These are phyloP conservation scores for Camponotus pennsylvanicus DNA, from an alignment of 1,140 invertebrate species.

Conservation along the genomic window DNA sequence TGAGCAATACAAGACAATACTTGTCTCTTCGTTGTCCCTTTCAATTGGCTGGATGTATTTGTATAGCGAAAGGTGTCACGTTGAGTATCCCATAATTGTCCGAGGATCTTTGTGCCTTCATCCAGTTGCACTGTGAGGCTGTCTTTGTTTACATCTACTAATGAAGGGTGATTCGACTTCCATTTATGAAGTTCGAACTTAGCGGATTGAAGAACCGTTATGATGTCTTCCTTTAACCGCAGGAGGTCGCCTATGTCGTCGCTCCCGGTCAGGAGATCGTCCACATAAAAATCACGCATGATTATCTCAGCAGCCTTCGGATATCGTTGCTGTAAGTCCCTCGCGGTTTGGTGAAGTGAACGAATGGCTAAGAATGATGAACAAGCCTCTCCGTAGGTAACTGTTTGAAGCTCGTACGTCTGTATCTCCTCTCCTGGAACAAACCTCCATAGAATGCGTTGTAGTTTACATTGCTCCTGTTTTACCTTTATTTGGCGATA, in stretches of 20 bases:
- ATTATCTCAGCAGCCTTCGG: conserved; percentile 74
- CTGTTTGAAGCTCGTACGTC: conserved; percentile 73
- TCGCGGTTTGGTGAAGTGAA: conserved; percentile 74
- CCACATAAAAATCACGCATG: conserved; percentile 83
- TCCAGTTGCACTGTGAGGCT: too few species aligned
- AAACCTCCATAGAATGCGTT: conserved; percentile 54
- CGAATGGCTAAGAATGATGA: conserved; percentile 79
- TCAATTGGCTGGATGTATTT: too few species aligned
- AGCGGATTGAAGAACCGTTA: background rate
- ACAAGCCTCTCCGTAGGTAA: conserved; percentile 76
- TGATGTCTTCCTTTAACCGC: background rate
- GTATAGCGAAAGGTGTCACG: background rate
- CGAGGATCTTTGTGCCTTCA: background rate
- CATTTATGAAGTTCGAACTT: conserved; percentile 6
- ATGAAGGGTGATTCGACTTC: background rate
- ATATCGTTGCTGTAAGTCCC: conserved; percentile 66
- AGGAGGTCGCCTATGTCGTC: conserved; percentile 44
- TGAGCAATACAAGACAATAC: background rate
- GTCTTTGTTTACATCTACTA: too few species aligned
- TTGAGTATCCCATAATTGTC: background rate
- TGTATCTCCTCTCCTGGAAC: conserved; percentile 60
- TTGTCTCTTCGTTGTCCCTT: background rate
- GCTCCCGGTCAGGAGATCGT: conserved; percentile 83
- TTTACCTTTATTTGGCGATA: background rate
- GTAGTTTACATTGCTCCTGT: background rate